A percentile compares a stretch with the other conserved stretches of the same genome.
Evolutionary conservation across 2,113 vertebrate genomes (phyloP).

Genomic region (Barbus barbus): DNA sequence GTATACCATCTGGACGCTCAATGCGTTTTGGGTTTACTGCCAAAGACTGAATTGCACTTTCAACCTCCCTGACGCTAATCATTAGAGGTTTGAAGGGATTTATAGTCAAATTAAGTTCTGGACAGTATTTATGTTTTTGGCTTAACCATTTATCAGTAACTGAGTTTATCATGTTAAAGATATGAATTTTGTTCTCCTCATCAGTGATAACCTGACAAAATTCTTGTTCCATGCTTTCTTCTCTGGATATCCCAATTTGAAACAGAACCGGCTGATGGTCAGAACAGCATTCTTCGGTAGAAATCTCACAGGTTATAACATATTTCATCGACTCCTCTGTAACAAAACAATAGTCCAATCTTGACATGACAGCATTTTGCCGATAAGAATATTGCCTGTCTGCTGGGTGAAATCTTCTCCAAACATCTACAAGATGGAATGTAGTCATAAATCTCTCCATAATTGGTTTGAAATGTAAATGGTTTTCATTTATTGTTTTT

Average conservation of each 20-base stretch:
- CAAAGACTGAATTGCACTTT: not conserved
- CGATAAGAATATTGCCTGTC: not conserved
- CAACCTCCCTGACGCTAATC: not conserved
- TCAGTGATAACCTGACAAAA: not conserved
- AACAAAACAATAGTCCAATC: constrained; percentile 7
- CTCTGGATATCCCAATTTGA: not conserved
- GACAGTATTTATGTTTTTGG: not conserved
- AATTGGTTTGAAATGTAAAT: not conserved
- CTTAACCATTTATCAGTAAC: not conserved
- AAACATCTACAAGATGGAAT: not conserved
- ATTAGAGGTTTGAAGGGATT: not conserved
- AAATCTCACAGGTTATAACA: constrained; percentile 3
- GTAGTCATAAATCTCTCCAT: not conserved
- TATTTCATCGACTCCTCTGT: constrained; percentile 3
- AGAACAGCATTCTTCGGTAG: not conserved
- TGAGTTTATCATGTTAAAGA: not conserved
- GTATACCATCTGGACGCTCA: not conserved
- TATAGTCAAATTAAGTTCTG: not conserved
- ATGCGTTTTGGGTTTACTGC: not conserved
- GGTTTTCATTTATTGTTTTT: not conserved
- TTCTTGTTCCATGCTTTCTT: no score
- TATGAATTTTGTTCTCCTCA: not conserved
- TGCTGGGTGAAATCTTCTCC: not conserved
- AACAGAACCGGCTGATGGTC: constrained; percentile 7
- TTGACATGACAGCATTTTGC: not conserved